Percentiles rank a stretch among this genome's conserved stretches.
phyloP scores from a whole-genome alignment of 2,888 invertebrate species.

The Vannuccia rotundouncinata region DNA sequence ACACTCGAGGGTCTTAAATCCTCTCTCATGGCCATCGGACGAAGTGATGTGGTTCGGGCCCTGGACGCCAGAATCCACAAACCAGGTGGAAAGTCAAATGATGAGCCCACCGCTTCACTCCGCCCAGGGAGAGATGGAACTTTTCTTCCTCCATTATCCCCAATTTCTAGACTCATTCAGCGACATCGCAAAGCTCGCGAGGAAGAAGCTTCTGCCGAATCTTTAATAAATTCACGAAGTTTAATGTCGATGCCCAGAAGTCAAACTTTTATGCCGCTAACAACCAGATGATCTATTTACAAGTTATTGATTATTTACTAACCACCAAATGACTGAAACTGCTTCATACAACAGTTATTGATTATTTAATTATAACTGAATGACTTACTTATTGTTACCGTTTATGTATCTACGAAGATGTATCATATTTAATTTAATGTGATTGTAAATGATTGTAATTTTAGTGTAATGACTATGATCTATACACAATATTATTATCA shows the following conservation, averaged over 20 bases:
- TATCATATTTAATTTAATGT: too few species aligned
- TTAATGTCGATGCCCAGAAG: neutral
- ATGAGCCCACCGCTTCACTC: neutral
- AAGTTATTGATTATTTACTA: too few species aligned
- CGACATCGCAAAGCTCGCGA: neutral
- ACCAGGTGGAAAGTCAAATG: neutral
- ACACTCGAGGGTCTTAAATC: slow-evolving; percentile 45
- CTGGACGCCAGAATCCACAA: neutral
- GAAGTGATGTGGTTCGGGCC: slow-evolving; percentile 44
- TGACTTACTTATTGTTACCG: too few species aligned
- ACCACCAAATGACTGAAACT: too few species aligned
- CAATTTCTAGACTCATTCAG: neutral
- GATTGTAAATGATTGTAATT: too few species aligned
- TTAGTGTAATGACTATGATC: too few species aligned
- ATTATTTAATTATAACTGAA: too few species aligned
- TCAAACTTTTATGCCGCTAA: neutral
- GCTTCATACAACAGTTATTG: too few species aligned
- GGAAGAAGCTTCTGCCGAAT: neutral
- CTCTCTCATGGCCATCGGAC: slow-evolving; percentile 43
- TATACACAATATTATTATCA: too few species aligned
- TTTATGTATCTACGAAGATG: too few species aligned
- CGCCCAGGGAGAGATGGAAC: neutral
- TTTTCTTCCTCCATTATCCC: neutral
- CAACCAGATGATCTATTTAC: too few species aligned
- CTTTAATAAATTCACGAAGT: neutral